phyloP scores from a whole-genome alignment of 2,797 vertebrate genomes.

The Anas flavirostris region DNA sequence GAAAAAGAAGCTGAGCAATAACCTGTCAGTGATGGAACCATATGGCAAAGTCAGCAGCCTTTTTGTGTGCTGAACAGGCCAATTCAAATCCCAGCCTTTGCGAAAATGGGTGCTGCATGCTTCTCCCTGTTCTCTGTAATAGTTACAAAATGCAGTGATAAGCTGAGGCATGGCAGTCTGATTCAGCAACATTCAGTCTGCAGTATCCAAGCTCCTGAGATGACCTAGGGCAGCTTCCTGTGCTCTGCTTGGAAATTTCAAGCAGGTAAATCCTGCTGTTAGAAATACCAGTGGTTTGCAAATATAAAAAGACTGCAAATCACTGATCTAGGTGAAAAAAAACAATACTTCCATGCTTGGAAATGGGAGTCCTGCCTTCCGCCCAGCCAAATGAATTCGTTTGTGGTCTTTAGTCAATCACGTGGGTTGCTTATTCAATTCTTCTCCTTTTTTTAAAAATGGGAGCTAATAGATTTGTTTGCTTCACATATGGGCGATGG shows the following conservation, averaged over 20 bases:
- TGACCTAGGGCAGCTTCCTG: neutral
- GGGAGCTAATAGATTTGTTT: neutral
- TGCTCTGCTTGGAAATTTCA: neutral
- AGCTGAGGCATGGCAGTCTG: neutral
- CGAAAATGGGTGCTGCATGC: neutral
- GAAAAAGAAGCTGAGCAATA: conserved; percentile 26
- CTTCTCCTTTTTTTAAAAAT: neutral
- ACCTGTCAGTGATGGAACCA: neutral
- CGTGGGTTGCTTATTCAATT: neutral
- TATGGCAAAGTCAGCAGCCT: conserved; percentile 27
- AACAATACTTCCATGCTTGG: neutral
- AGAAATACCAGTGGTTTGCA: neutral
- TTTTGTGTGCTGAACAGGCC: neutral
- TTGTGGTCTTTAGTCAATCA: neutral
- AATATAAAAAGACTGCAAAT: neutral
- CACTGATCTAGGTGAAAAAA: neutral
- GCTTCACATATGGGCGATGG: neutral
- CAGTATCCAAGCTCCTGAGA: neutral
- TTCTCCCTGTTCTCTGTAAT: neutral
- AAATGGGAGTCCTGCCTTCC: neutral
- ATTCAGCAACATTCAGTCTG: neutral
- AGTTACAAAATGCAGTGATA: neutral
- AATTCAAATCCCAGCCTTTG: neutral
- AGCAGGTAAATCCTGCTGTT: neutral
- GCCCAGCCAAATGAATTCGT: neutral